Percentiles rank a stretch among this genome's conserved stretches.
Evolutionary conservation across 2,797 vertebrate genomes (phyloP).

Genomic region (Megaceryle alcyon): DNA sequence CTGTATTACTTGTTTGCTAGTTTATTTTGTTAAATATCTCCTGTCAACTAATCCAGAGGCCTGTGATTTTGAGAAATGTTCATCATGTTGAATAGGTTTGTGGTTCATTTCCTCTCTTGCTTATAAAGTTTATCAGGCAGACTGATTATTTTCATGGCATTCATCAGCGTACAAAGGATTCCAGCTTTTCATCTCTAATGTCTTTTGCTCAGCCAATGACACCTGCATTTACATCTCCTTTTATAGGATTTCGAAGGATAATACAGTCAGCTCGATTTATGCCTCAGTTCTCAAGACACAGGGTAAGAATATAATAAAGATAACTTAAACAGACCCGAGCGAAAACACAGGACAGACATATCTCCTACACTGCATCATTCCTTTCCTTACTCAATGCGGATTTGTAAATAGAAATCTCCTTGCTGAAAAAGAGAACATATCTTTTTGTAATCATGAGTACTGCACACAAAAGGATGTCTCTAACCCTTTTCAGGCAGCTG

Average conservation of each 20-base stretch:
- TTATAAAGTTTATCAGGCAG: constrained; percentile 25
- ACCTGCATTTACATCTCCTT: constrained; percentile 38
- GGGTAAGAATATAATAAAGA: not conserved
- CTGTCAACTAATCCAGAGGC: not conserved
- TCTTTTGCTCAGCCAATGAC: constrained; percentile 30
- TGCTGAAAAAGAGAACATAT: not conserved
- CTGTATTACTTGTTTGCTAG: not conserved
- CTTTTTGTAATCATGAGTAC: not conserved
- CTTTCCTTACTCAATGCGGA: not conserved
- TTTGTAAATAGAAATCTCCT: not conserved
- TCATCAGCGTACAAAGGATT: constrained; percentile 10
- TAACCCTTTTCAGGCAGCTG: not conserved
- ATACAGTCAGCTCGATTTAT: constrained; percentile 43
- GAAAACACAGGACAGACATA: not conserved
- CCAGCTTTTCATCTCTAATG: constrained; percentile 12
- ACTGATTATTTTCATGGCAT: constrained; percentile 58
- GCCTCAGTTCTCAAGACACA: not conserved
- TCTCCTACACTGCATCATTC: not conserved
- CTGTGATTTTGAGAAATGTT: not conserved
- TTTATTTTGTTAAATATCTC: constrained; percentile 1
- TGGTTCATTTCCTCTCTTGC: constrained; percentile 63
- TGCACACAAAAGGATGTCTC: not conserved
- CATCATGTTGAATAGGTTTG: not conserved
- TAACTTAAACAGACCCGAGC: not conserved
- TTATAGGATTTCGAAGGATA: constrained; percentile 23